Conservation (phyloP, 2,888 invertebrate species). For the Unio pictorum region DNA sequence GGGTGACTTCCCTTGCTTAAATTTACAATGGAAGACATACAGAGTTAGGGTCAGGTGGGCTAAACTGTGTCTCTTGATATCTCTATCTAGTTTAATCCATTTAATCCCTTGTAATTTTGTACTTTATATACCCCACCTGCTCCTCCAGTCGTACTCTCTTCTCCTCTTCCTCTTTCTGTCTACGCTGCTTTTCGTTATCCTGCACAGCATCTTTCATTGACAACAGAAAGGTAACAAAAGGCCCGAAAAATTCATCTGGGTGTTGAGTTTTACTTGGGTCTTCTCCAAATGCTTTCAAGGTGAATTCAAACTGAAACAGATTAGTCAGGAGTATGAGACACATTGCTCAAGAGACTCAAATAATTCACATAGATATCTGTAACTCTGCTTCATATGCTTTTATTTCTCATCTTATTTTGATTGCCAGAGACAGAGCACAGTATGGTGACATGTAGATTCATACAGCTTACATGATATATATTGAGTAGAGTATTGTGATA, state of each 20-base stretch:
- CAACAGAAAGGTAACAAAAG: constrained; percentile 89
- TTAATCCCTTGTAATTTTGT: background rate
- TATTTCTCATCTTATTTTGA: no score
- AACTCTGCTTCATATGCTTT: no score
- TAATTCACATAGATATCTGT: no score
- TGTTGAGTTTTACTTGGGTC: constrained; percentile 85
- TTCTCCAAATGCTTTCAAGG: constrained; percentile 91
- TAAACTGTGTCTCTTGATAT: background rate
- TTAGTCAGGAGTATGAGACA: no score
- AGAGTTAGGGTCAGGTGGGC: background rate
- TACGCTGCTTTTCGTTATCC: constrained; percentile 89
- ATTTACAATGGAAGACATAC: background rate
- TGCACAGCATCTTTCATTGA: constrained; percentile 87
- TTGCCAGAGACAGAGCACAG: no score
- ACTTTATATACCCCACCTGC: constrained; percentile 75
- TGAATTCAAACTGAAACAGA: constrained; percentile 83
- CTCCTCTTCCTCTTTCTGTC: constrained; percentile 90
- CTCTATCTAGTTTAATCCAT: background rate
- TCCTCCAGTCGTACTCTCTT: constrained; percentile 90
- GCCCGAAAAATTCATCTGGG: constrained; percentile 94
- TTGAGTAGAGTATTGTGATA: no score
- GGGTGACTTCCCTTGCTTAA: background rate
- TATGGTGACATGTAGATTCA: no score
- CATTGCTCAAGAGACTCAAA: no score
- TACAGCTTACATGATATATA: no score